These are phyloP conservation scores for Colistium nudipinnis DNA, from an alignment of 2,113 vertebrate species.

Conservation along the genomic window DNA sequence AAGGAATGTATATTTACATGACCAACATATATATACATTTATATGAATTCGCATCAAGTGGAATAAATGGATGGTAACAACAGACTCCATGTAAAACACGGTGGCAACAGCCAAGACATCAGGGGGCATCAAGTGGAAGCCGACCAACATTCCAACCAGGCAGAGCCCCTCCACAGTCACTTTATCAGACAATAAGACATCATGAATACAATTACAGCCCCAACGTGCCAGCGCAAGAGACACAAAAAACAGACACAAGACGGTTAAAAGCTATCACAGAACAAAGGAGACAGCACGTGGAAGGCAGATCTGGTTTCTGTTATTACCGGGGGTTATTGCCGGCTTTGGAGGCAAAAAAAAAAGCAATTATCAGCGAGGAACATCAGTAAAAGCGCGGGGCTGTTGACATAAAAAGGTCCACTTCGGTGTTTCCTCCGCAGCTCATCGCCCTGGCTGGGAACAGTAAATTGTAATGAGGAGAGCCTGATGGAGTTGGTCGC, in stretches of 20 bases:
- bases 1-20: no score
- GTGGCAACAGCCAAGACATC: neutral
- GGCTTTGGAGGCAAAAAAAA: slow-evolving; percentile 62
- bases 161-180: slow-evolving; percentile 20
- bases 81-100: neutral
- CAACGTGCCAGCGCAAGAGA: slow-evolving; percentile 37
- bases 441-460: slow-evolving; percentile 65
- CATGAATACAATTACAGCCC: slow-evolving; percentile 44
- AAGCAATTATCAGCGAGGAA: slow-evolving; percentile 67
- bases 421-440: slow-evolving; percentile 62
- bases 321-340: slow-evolving; percentile 60
- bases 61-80: neutral
- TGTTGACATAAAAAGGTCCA: slow-evolving; percentile 75
- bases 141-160: slow-evolving; percentile 20
- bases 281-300: slow-evolving; percentile 43
- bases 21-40: no score
- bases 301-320: slow-evolving; percentile 59
- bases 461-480: slow-evolving; percentile 72
- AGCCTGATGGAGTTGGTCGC: slow-evolving; percentile 67
- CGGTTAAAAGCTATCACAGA: slow-evolving; percentile 49
- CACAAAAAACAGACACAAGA: slow-evolving; percentile 44
- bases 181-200: slow-evolving; percentile 34
- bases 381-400: slow-evolving; percentile 61
- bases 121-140: neutral
- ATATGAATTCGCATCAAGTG: neutral